Base-by-base conservation (phyloP, 2,113 vertebrate genomes). In the Pao palembangensis region DNA sequence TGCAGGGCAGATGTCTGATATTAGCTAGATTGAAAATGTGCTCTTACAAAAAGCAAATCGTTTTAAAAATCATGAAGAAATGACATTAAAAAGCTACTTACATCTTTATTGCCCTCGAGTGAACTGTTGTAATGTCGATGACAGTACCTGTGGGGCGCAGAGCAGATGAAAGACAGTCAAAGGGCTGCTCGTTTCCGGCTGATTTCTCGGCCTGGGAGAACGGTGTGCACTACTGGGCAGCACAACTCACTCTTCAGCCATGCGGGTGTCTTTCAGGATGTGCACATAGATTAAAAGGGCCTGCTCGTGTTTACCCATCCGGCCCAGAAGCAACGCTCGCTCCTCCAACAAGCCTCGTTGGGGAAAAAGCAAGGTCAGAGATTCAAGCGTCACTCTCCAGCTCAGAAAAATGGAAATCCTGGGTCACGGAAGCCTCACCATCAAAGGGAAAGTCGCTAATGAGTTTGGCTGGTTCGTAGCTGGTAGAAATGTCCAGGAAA, bases 371-470 rank as follows among this genome's bases (percentile, higher is more conserved):
- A 34, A 51, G 7, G 62, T 65, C 38, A 76, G 14, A 13, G 52
- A 44, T 34, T 12, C 34, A 38, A 1, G 34, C 8, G 10, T 38
- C 34, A 38, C 38, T n/a, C 42, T 47, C 3, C 17, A 58, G 51
- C 49, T 11, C 11, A 69, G 8, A 64, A 25, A 15, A 65, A 19
- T 11, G 54, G 13, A 61, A 60, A 21, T 6, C 7, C 48, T 0
- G 15, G 44, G 44, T n/a, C 15, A 8, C 3, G 16, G 10, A 51
- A 19, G 13, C 44, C 83, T 90, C 77, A 99, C 97, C 97, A 73
- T 99, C 97, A 75, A 99, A 98, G 55, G 97, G 97, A 55, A 99
- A 99, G 85, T 98, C 92, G 41, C 95, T 98, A 84, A 99, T 96
- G 67, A 99, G 94, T 51, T 88, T 88, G 51, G 90, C 85, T 8